Evolutionary conservation across 2,113 vertebrate species (phyloP), one percentile per base, ranked within the genome.

Genomic region (Blennius ocellaris): DNA sequence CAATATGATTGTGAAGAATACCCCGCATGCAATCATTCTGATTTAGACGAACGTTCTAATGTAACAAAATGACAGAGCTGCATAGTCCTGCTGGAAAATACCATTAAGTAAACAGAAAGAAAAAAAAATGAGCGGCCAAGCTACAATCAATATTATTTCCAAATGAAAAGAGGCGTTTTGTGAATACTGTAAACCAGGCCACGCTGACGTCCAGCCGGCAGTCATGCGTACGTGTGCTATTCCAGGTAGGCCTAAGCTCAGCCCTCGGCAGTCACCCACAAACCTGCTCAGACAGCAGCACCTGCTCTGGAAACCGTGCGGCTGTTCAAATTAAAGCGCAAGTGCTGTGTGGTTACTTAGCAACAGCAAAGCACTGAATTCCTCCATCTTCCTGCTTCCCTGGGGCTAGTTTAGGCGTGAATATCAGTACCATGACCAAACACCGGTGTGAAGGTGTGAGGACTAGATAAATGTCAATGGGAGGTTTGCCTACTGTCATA

Each of bases 271-370:
- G 58, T 48, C 48, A 45, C 16, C 6, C 5, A 58, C 66, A 61
- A 65, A 54, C 55, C 44, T 3, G 11, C 45, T 41, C 59, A 37
- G 43, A 67, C 48, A 59, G 64, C 73, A 80, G 52, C 80, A 76
- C 76, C 84, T 78, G 76, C 81, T 73, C 66, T 74, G 47, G 64
- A 80, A 65, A 75, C 75, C 67, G 60, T 49, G 59, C 39, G 40
- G 73, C 72, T 38, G 53, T 48, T 83, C 50, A 76, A 58, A 82
- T 69, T 38, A 76, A 84, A n/a, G 49, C 62, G 55, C 21, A 61
- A 61, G 40, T 86, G 69, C 73, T 52, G 77, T 52, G 70, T 44
- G 52, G 91, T 92, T 89, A 84, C 91, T 82, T 90, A 76, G 92
- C 89, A 92, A 93, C 90, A 73, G 77, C 51, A 50, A 36, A 9